Evolutionary conservation across 2,888 invertebrate species (phyloP).

Genomic region (Drosophila nr. medialis): DNA sequence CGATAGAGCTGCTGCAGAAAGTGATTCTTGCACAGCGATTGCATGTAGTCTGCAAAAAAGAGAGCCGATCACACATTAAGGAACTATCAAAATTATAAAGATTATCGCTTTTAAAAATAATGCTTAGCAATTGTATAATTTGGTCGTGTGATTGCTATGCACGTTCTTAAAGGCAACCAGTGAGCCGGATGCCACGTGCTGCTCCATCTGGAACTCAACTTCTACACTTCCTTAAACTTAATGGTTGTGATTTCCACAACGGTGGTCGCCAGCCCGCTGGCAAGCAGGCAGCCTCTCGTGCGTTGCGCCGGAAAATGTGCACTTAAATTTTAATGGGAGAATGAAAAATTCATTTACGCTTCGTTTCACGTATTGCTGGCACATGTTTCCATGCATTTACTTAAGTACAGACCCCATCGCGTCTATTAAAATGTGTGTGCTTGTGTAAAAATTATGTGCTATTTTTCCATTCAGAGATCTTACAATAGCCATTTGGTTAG

Average conservation of each 20-base stretch:
- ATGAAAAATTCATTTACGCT: conserved; percentile 82
- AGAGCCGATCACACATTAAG: conserved; percentile 12
- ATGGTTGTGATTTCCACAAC: conserved; percentile 64
- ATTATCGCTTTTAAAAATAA: conserved; percentile 16
- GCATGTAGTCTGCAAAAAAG: conserved; percentile 91
- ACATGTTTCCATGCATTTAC: conserved; percentile 64
- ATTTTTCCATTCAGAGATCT: not conserved
- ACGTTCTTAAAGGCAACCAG: conserved; percentile 5
- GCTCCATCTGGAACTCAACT: conserved; percentile 42
- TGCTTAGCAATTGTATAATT: conserved; percentile 39
- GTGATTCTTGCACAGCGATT: conserved; percentile 94
- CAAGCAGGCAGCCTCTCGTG: conserved; percentile 58
- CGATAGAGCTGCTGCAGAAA: conserved; percentile 95
- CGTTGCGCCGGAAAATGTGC: conserved; percentile 79
- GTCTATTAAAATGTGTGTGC: not conserved
- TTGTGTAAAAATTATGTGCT: not conserved
- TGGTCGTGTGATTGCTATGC: conserved; percentile 28
- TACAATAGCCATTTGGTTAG: not conserved
- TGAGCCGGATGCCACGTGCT: conserved; percentile 23
- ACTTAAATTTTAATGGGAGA: conserved; percentile 80
- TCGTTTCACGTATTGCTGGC: conserved; percentile 72
- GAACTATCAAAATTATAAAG: not conserved
- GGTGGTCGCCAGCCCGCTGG: not conserved
- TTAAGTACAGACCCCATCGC: conserved; percentile 39
- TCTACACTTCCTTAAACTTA: conserved; percentile 66